Evolutionary conservation across 1,140 invertebrate species (phyloP), one percentile per base, ranked within the genome.

Genomic region (Euschistus heros): DNA sequence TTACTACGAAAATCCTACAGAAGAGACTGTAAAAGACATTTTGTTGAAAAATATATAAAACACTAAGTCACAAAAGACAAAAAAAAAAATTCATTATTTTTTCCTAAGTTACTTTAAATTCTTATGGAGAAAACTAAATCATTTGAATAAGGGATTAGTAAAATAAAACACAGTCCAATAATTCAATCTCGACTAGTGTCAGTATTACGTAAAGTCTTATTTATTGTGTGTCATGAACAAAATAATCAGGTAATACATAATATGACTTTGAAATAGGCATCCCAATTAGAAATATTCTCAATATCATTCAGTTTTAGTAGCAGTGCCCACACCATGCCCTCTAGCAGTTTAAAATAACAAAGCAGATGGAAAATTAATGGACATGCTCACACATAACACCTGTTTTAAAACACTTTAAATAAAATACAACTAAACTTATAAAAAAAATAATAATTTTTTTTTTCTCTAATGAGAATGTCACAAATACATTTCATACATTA

Each of bases 131-230:
- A 20, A 18, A 20, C 7, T 17, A 30, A 33, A 52, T 44, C 1
- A 3, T 27, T 33, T n/a, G 27, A 17, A 57, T 37, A 59, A 44
- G 47, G 63, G 50, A 42, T 33, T 24, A 50, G 27, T 50, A 18
- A 61, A 63, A 15, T 22, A 55, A 63, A 42, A 52, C 17, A 20
- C 6, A 62, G 62, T 24, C 18, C 13, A 66, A 55, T 14, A 17
- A 67, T 22, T 61, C n/a, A 24, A 17, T 64, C 24, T 64, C 52
- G 60, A 63, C 62, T 66, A 62, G 50, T 54, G 62, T 64, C 63
- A 57, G 64, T 63, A 57, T 67, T 64, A 66, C 50, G 59, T 66
- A 55, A 62, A 67, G 66, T 67, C 66, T 67, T 67, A 46, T 67
- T 67, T 67, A 67, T 67, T 67, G 65, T 61, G 59, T 66, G 24